Conservation (phyloP, 1,140 invertebrate species). For the Papilio dardanus region DNA sequence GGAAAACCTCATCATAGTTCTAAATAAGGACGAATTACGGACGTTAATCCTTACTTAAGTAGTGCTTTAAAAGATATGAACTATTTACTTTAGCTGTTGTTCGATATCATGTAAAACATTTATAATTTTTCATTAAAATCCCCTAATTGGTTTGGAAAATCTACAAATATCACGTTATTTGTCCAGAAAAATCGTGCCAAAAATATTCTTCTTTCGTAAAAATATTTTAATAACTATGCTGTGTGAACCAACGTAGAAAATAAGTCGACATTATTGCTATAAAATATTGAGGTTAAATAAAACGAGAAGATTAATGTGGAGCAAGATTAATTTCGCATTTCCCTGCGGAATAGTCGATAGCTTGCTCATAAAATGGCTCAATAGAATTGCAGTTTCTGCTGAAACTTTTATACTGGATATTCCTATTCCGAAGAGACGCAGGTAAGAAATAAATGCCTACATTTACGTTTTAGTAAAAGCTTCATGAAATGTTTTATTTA, state of each 20-base stretch:
- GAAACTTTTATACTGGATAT: conserved; percentile 16
- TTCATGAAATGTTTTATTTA: neutral
- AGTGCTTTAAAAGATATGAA: too few species aligned
- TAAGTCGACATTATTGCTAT: neutral
- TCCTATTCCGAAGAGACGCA: neutral
- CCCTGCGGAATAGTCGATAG: neutral
- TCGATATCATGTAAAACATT: too few species aligned
- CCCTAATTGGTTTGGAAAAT: too few species aligned
- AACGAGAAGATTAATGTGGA: conserved; percentile 16
- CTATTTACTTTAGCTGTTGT: too few species aligned
- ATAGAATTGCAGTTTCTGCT: conserved; percentile 21
- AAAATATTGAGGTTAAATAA: conserved; percentile 13
- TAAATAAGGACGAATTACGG: too few species aligned
- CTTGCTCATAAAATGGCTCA: conserved; percentile 20
- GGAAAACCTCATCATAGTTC: too few species aligned
- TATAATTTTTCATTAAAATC: too few species aligned
- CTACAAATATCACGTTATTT: too few species aligned
- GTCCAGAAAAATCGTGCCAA: too few species aligned
- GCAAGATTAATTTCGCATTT: conserved; percentile 14
- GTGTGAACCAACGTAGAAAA: neutral
- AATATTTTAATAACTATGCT: neutral
- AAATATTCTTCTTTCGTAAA: neutral
- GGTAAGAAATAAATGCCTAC: conserved; percentile 8
- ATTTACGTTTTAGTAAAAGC: neutral
- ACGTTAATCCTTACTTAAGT: too few species aligned